phyloP scores from a whole-genome alignment of 2,797 vertebrate genomes.

The Cercopithecus neglectus region DNA sequence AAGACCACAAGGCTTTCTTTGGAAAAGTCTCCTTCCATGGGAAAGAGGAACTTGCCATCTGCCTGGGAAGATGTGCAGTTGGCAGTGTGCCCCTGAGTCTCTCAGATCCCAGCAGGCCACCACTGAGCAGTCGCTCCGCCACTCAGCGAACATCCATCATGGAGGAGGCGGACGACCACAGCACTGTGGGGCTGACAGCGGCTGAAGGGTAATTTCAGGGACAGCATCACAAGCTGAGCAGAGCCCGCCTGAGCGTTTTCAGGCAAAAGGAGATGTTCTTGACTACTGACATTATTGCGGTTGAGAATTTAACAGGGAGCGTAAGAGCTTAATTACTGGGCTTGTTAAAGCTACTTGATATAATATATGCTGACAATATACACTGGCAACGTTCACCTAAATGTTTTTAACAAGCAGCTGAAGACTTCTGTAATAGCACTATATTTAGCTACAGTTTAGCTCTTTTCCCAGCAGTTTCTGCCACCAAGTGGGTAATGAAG shows the following conservation, averaged over 20 bases:
- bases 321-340: neutral
- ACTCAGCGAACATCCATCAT: rapidly evolving
- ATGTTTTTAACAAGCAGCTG: neutral
- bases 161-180: rapidly evolving
- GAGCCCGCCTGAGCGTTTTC: neutral
- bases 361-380: neutral
- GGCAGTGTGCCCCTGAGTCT: rapidly evolving
- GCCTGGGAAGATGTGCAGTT: neutral
- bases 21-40: neutral
- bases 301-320: neutral
- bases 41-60: neutral
- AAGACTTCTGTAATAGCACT: neutral
- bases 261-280: neutral
- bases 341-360: neutral
- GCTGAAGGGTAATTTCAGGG: neutral
- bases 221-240: neutral
- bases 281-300: neutral
- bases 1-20: neutral
- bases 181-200: neutral
- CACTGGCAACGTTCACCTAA: neutral
- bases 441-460: neutral
- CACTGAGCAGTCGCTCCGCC: neutral
- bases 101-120: neutral
- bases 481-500: neutral
- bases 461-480: neutral